Base-by-base conservation (phyloP, 2,888 invertebrate species). In the Nymphalis urticae region DNA sequence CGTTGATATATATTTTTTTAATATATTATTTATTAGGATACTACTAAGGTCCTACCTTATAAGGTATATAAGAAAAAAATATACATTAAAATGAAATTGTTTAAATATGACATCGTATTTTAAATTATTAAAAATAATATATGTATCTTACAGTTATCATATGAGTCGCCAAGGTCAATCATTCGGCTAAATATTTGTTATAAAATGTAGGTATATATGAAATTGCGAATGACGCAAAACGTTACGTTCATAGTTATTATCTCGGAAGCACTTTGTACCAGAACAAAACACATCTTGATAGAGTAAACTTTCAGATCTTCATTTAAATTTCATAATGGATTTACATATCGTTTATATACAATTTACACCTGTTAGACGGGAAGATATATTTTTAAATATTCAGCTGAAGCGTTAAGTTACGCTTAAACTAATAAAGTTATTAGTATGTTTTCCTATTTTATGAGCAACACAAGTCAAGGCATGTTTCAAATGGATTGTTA, bases 211-310 rank as follows among this genome's bases (percentile, higher is more conserved):
- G 19, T 36, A 9, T 53, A 32, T 5, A 56, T 56, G 24, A 36
- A n/a, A 48, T 32, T 61, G 48, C 51, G 36, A 75, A 78, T 82
- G 81, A 85, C 79, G 82, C 76, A 84, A 81, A 82, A 74, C 79
- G 74, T 73, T 74, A 77, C 69, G 73, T 76, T 77, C 67, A 64
- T 71, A 42, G 67, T 73, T 72, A 76, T 76, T 81, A 84, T 80
- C 75, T 75, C 69, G 61, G 19, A 66, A 78, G 76, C 78, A 81
- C 80, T 83, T 80, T 82, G 80, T 80, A 82, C 80, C 70, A 71
- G 70, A 77, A 80, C 42, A 77, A 80, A 77, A 75, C 75, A 67
- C 69, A 68, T 72, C 53, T 68, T 61, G 70, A 70, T 71, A 69
- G 68, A 61, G 73, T 77, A 77, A 75, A 77, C 71, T 70, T 71